Conservation (phyloP, 1,140 invertebrate genomes). For the Mya arenaria region DNA sequence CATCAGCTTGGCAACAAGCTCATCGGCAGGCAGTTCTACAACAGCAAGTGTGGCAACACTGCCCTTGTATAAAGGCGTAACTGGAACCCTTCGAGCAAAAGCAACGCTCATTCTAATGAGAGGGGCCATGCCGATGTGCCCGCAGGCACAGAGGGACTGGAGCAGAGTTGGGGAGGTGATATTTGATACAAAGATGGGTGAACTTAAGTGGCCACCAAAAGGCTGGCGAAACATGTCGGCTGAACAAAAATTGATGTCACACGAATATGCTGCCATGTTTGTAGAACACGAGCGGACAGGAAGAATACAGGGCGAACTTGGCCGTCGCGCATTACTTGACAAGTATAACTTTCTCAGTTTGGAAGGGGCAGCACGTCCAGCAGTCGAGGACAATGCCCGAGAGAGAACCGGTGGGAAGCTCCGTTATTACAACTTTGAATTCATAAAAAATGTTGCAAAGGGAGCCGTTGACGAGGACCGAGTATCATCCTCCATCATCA, state of each 20-base stretch:
- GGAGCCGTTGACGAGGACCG: background rate
- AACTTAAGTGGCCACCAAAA: background rate
- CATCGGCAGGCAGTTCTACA: too few species aligned
- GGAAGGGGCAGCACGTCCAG: background rate
- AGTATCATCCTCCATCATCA: background rate
- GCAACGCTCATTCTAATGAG: background rate
- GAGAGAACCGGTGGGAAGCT: background rate
- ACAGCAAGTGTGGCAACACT: too few species aligned
- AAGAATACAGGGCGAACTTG: background rate
- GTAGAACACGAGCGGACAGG: background rate
- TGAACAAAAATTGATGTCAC: background rate
- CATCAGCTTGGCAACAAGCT: too few species aligned
- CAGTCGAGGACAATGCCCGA: background rate
- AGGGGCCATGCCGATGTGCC: constrained; percentile 1
- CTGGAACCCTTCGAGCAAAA: too few species aligned
- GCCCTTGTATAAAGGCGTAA: too few species aligned
- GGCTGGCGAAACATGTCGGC: background rate
- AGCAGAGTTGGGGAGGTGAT: background rate
- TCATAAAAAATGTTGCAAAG: background rate
- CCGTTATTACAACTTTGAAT: background rate
- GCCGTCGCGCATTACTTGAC: background rate
- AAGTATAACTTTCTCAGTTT: background rate
- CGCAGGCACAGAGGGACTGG: constrained; percentile 7
- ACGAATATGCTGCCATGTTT: constrained; percentile 5
- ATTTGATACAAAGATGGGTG: background rate